Base-by-base conservation (phyloP, 2,888 invertebrate species). In the Disparrhopalites patrizii region DNA sequence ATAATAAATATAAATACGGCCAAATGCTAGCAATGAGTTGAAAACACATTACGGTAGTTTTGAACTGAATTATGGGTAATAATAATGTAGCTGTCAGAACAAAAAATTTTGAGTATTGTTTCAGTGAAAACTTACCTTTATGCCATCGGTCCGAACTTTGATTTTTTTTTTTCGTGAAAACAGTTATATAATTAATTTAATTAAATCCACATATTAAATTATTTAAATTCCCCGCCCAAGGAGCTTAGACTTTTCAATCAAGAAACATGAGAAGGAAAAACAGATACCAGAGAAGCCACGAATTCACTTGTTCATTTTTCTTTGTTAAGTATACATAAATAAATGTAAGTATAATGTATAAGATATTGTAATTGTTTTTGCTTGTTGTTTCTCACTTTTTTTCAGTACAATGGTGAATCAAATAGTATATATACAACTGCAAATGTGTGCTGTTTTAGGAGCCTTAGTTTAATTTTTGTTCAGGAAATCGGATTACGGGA, bases 181-280 rank as follows among this genome's bases (percentile, higher is more conserved):
- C n/a, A n/a, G n/a, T n/a, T n/a, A n/a, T n/a, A n/a, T n/a, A n/a
- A n/a, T n/a, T n/a, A n/a, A n/a, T n/a, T n/a, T n/a, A n/a, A n/a
- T n/a, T n/a, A n/a, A n/a, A n/a, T n/a, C 20, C 47, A 47, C 23
- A 10, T 23, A 47, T 40, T 40, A 57, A 57, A 57, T 57, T 38
- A 57, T 40, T 57, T 23, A 43, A 57, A 57, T 57, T 15, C 57
- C 36, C 40, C 40, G 23, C 60, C 23, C 47, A 47, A 43, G 60
- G 60, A 60, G 60, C 60, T 60, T 60, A 60, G 60, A 60, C 50
- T 60, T 60, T 60, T 60, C 43, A 38, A 57, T 57, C 57, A 60
- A n/a, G n/a, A n/a, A 31, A 60, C 31, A 47, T 40, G 38, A 7
- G 15, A 43, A 50, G 33, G 33, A 3, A 55, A 13, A 15, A 47